phyloP scores from a whole-genome alignment of 2,797 vertebrate species.

The Mycteria americana region DNA sequence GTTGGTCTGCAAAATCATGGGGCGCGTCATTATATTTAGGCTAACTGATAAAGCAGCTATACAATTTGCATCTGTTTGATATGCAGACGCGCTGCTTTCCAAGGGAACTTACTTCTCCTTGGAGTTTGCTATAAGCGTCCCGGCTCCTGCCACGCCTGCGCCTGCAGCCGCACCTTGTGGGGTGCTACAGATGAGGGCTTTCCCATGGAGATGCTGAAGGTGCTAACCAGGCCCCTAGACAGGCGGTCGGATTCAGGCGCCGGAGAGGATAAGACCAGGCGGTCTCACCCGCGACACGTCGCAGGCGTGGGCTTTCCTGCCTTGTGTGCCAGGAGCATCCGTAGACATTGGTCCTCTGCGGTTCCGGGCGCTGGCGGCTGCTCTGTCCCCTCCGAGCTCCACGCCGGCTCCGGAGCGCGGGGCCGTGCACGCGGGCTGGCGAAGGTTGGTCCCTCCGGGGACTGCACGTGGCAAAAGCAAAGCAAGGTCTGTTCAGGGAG shows the following conservation, averaged over 20 bases:
- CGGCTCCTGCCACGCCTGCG: rapidly evolving
- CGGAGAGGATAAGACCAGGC: rapidly evolving
- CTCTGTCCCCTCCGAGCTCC: neutral
- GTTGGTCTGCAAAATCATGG: neutral
- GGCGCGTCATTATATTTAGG: neutral
- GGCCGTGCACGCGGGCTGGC: rapidly evolving
- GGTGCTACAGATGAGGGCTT: neutral
- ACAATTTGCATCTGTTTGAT: neutral
- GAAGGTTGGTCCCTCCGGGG: neutral
- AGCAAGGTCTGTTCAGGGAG: neutral
- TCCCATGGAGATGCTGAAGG: neutral
- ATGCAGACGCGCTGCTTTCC: neutral
- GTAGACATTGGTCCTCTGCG: rapidly evolving
- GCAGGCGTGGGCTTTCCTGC: neutral
- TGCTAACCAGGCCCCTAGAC: no score
- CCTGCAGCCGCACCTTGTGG: neutral
- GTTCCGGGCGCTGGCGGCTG: neutral
- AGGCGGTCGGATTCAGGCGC: rapidly evolving
- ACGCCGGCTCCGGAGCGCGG: rapidly evolving
- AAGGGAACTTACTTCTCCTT: neutral
- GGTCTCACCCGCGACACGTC: neutral
- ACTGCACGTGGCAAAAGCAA: rapidly evolving
- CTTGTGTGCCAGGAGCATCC: rapidly evolving
- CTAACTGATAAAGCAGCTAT: neutral
- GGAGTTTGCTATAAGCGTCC: neutral